These are phyloP conservation scores for Plectrocnemia conspersa DNA, from an alignment of 1,140 invertebrate species.

Conservation along the genomic window DNA sequence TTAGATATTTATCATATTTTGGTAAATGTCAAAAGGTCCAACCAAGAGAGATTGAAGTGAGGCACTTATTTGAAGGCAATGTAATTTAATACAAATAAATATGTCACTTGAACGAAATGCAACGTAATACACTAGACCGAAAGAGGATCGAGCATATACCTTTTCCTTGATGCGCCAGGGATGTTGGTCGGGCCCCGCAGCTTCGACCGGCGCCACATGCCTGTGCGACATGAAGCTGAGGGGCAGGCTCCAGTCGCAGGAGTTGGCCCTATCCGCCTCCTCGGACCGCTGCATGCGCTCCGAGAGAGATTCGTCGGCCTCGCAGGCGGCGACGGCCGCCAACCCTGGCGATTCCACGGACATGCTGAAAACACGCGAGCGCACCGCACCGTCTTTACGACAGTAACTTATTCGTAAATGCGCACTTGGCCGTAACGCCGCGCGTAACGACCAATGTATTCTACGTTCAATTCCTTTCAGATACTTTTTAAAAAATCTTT, in stretches of 20 bases:
- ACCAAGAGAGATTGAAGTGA: no score
- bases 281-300: constrained; percentile 71
- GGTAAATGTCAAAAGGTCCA: no score
- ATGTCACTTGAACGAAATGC: no score
- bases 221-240: constrained; percentile 65
- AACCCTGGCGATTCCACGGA: constrained; percentile 35
- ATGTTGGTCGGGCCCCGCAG: constrained; percentile 66
- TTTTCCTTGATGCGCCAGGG: constrained; percentile 89
- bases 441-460: no score
- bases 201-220: constrained; percentile 72
- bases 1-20: no score
- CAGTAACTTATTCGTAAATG: no score
- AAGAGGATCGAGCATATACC: constrained; percentile 50
- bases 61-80: no score
- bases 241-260: constrained; percentile 60
- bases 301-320: constrained; percentile 56
- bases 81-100: no score
- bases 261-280: constrained; percentile 77
- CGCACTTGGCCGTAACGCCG: no score
- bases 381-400: constrained; percentile 34
- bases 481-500: no score
- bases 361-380: constrained; percentile 39
- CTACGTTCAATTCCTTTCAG: no score
- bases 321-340: constrained; percentile 42
- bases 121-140: not conserved